Evolutionary conservation across 2,797 vertebrate genomes (phyloP).

Genomic region (Notolabrus celidotus): DNA sequence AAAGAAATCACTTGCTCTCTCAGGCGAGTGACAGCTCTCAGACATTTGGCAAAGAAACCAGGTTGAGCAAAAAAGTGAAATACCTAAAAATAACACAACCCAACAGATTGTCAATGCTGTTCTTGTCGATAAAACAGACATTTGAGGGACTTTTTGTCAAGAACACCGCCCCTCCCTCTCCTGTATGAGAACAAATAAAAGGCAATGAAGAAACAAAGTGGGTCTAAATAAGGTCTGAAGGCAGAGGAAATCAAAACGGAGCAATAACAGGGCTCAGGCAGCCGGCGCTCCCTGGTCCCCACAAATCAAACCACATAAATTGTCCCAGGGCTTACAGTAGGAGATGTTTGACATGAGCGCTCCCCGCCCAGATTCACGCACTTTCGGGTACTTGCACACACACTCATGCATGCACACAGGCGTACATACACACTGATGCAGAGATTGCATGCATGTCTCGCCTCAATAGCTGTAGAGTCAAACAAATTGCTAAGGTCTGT

Average conservation of each 20-base stretch:
- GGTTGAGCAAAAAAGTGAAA: slow-evolving; percentile 22
- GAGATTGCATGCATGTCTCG: slow-evolving; percentile 66
- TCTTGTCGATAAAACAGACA: slow-evolving; percentile 65
- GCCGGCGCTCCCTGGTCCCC: slow-evolving; percentile 33
- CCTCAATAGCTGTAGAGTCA: slow-evolving; percentile 71
- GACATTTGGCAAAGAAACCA: slow-evolving; percentile 48
- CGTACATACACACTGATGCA: slow-evolving; percentile 47
- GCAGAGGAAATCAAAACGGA: slow-evolving; percentile 63
- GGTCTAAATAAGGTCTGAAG: slow-evolving; percentile 65
- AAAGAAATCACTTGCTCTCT: slow-evolving; percentile 35
- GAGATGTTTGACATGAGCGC: slow-evolving; percentile 66
- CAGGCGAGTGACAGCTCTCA: slow-evolving; percentile 58
- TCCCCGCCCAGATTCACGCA: slow-evolving; percentile 52
- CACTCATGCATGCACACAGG: background rate
- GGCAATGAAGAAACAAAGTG: slow-evolving; percentile 32
- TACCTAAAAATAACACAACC: background rate
- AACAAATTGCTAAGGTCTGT: slow-evolving; percentile 82
- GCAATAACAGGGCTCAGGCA: slow-evolving; percentile 42
- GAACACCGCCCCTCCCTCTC: background rate
- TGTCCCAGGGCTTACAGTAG: slow-evolving; percentile 59
- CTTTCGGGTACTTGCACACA: slow-evolving; percentile 1
- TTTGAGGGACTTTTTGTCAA: slow-evolving; percentile 16
- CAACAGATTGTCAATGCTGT: slow-evolving; percentile 54
- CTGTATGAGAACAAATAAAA: slow-evolving; percentile 56
- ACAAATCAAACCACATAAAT: slow-evolving; percentile 69